Percentiles rank a stretch among this genome's conserved stretches.
Conservation (phyloP, 2,888 invertebrate genomes). For the Sericinus montela region DNA sequence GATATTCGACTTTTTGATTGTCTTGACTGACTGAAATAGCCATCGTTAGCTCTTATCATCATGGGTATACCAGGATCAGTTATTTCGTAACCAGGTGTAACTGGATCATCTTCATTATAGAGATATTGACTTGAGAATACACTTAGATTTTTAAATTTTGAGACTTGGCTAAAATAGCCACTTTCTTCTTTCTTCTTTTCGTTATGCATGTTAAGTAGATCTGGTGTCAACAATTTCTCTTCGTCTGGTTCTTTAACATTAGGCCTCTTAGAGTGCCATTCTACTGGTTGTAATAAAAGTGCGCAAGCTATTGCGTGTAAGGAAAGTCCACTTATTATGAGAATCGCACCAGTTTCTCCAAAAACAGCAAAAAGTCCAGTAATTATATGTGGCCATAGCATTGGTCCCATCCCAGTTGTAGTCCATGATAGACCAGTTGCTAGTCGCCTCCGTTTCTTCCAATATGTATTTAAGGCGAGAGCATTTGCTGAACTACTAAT, state of each 20-base stretch:
- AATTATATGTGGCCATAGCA: constrained; percentile 85
- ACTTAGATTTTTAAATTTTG: constrained; percentile 63
- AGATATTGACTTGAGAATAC: constrained; percentile 82
- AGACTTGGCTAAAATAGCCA: constrained; percentile 60
- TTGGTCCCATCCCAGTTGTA: constrained; percentile 85
- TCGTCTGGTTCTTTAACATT: constrained; percentile 39
- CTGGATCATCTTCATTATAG: constrained; percentile 81
- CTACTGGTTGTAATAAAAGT: constrained; percentile 85
- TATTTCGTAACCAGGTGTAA: constrained; percentile 82
- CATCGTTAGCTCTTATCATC: constrained; percentile 82
- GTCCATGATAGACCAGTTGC: constrained; percentile 87
- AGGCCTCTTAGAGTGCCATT: constrained; percentile 82
- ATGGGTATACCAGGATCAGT: constrained; percentile 83
- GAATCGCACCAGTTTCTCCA: constrained; percentile 82
- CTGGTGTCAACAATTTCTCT: constrained; percentile 39
- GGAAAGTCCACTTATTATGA: constrained; percentile 83
- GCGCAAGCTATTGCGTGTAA: constrained; percentile 84
- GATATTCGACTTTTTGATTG: constrained; percentile 63
- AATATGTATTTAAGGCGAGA: constrained; percentile 86
- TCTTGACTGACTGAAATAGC: constrained; percentile 78
- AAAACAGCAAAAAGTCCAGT: constrained; percentile 80
- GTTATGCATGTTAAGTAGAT: constrained; percentile 22
- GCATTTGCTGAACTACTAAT: constrained; percentile 84
- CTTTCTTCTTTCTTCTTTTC: constrained; percentile 49
- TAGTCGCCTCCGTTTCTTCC: constrained; percentile 83